Evolutionary conservation across 1,140 invertebrate genomes (phyloP).

Genomic region (Sycophila sp.): DNA sequence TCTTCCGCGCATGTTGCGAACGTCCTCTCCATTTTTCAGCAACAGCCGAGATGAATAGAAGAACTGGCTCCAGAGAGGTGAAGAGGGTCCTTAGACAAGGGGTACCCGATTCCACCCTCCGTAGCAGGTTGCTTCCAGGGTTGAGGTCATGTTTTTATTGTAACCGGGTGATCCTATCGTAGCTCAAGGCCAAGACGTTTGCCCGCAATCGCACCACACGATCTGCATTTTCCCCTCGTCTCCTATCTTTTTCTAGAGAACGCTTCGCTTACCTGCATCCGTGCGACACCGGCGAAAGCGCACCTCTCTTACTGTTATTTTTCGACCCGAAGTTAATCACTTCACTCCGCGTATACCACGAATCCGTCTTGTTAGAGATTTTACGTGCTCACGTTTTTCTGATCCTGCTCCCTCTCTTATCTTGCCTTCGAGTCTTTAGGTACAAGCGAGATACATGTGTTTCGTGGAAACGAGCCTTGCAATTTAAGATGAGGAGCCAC

Average conservation of each 20-base stretch:
- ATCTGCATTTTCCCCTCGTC: slow-evolving; percentile 44
- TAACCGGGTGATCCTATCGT: not conserved
- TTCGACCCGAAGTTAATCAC: slow-evolving; percentile 25
- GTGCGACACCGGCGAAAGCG: slow-evolving; percentile 27
- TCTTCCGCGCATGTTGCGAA: not conserved
- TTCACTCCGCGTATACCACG: not conserved
- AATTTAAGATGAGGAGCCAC: not conserved
- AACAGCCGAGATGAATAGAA: not conserved
- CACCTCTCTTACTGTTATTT: slow-evolving; percentile 48
- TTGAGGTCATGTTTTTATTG: not conserved
- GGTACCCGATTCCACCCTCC: not conserved
- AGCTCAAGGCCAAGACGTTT: slow-evolving; percentile 18
- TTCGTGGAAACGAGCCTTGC: slow-evolving; percentile 7
- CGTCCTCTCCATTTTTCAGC: not conserved
- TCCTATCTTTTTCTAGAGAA: not conserved
- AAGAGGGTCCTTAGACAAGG: not conserved
- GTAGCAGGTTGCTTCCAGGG: not conserved
- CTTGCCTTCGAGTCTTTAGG: not conserved
- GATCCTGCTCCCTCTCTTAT: not conserved
- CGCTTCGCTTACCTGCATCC: not conserved
- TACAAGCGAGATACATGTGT: slow-evolving; percentile 8
- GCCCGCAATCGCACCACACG: slow-evolving; percentile 52
- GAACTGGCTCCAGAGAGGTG: not conserved
- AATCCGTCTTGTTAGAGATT: not conserved
- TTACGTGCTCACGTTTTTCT: not conserved